These are phyloP conservation scores for Spodoptera picta DNA, from an alignment of 2,888 invertebrate genomes.

Conservation along the genomic window DNA sequence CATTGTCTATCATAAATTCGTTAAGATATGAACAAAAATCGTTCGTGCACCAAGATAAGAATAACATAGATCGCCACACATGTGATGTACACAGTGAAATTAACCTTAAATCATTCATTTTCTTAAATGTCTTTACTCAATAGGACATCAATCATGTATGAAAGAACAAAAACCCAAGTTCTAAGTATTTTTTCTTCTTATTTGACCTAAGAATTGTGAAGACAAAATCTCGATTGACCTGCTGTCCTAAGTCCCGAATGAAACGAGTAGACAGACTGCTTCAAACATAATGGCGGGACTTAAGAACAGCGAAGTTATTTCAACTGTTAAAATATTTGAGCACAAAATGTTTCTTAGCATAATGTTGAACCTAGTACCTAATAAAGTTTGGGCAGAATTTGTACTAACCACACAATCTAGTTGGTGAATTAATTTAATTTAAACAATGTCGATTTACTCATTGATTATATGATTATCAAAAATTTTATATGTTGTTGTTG, in stretches of 20 bases:
- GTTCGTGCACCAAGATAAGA: no score
- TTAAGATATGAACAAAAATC: no score
- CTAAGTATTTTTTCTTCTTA: no score
- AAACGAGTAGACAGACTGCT: slow-evolving; percentile 20
- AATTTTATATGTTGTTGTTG: no score
- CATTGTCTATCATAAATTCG: no score
- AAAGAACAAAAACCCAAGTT: neutral
- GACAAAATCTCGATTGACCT: slow-evolving; percentile 5
- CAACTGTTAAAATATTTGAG: slow-evolving; percentile 45
- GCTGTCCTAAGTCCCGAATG: slow-evolving; percentile 16
- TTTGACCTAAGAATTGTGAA: slow-evolving; percentile 12
- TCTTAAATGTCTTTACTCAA: neutral
- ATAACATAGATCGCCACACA: no score
- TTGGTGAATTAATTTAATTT: slow-evolving; percentile 50
- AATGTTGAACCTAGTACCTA: slow-evolving; percentile 21
- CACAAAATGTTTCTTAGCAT: slow-evolving; percentile 29
- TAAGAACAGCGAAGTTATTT: slow-evolving; percentile 31
- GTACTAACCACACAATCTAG: slow-evolving; percentile 33
- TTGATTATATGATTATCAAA: neutral
- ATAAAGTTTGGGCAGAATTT: slow-evolving; percentile 40
- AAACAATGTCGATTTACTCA: slow-evolving; percentile 27
- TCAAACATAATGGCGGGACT: slow-evolving; percentile 37
- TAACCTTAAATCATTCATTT: no score
- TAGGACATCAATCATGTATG: neutral
- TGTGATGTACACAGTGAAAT: no score